Evolutionary conservation across 2,888 invertebrate genomes (phyloP).

Genomic region (Hylaea fasciaria): DNA sequence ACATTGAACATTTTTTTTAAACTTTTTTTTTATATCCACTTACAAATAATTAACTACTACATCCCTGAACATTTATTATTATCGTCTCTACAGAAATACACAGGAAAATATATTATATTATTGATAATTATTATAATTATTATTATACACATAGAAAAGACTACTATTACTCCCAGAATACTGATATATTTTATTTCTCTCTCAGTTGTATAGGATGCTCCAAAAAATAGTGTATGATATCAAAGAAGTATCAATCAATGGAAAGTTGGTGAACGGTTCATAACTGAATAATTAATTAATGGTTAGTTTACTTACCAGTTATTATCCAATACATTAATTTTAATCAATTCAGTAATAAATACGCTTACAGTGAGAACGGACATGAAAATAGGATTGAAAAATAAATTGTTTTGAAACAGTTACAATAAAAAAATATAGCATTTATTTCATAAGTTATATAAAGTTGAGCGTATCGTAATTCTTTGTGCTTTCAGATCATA

Average conservation of each 20-base stretch:
- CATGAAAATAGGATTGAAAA: too few species aligned
- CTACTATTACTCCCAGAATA: slow-evolving; percentile 7
- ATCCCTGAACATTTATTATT: slow-evolving; percentile 39
- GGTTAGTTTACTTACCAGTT: too few species aligned
- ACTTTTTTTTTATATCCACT: slow-evolving; percentile 51
- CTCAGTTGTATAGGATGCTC: slow-evolving; percentile 1
- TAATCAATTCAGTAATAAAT: too few species aligned
- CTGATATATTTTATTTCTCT: slow-evolving; percentile 11
- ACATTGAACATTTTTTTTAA: slow-evolving; percentile 79
- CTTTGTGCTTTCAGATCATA: slow-evolving; percentile 34
- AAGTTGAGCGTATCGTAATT: slow-evolving; percentile 25
- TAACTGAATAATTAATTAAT: too few species aligned
- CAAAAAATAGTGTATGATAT: not conserved
- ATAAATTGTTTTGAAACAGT: too few species aligned
- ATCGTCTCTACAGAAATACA: slow-evolving; percentile 27
- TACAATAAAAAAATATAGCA: too few species aligned
- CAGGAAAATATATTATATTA: slow-evolving; percentile 25
- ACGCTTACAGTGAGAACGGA: too few species aligned
- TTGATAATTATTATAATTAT: slow-evolving; percentile 12
- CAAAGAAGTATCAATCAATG: not conserved
- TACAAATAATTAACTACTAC: slow-evolving; percentile 53
- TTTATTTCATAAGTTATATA: too few species aligned
- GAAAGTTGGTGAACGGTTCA: too few species aligned
- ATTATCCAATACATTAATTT: too few species aligned
- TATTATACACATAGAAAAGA: slow-evolving; percentile 21